phyloP scores from a whole-genome alignment of 2,888 invertebrate species.

The Hoplodrina ambigua region DNA sequence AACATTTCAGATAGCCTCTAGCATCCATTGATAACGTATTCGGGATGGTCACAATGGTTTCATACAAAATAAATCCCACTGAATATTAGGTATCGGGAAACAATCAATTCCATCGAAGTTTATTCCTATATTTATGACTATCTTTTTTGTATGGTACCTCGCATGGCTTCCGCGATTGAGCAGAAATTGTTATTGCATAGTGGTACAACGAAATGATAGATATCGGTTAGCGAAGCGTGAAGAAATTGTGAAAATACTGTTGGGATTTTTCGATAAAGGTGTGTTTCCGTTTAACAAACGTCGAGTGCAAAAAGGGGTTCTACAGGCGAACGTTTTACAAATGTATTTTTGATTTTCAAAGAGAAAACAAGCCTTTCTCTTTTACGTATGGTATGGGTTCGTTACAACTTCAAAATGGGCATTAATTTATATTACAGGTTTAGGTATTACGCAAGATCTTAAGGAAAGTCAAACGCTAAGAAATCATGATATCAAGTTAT shows the following conservation, averaged over 20 bases:
- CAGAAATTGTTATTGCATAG: slow-evolving; percentile 46
- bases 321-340: slow-evolving; percentile 33
- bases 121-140: slow-evolving; percentile 52
- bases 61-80: slow-evolving; percentile 32
- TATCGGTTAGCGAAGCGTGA: slow-evolving; percentile 38
- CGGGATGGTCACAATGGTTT: slow-evolving; percentile 27
- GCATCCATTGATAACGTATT: slow-evolving; percentile 32
- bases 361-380: slow-evolving; percentile 5
- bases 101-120: slow-evolving; percentile 50
- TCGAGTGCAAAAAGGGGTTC: slow-evolving; percentile 40
- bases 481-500: slow-evolving; percentile 66
- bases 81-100: slow-evolving; percentile 54
- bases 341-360: slow-evolving; percentile 38
- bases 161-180: slow-evolving; percentile 41
- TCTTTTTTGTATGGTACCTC: slow-evolving; percentile 31
- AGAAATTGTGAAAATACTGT: slow-evolving; percentile 34
- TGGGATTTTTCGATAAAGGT: slow-evolving; percentile 40
- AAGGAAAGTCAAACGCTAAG: slow-evolving; percentile 65
- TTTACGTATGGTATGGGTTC: not conserved
- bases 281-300: slow-evolving; percentile 44
- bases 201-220: slow-evolving; percentile 38
- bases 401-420: slow-evolving; percentile 22
- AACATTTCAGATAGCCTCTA: slow-evolving; percentile 8
- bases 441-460: slow-evolving; percentile 45
- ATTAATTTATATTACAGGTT: slow-evolving; percentile 31